Evolutionary conservation across 1,140 invertebrate species (phyloP).

Genomic region (Zaprionus lachaisei): DNA sequence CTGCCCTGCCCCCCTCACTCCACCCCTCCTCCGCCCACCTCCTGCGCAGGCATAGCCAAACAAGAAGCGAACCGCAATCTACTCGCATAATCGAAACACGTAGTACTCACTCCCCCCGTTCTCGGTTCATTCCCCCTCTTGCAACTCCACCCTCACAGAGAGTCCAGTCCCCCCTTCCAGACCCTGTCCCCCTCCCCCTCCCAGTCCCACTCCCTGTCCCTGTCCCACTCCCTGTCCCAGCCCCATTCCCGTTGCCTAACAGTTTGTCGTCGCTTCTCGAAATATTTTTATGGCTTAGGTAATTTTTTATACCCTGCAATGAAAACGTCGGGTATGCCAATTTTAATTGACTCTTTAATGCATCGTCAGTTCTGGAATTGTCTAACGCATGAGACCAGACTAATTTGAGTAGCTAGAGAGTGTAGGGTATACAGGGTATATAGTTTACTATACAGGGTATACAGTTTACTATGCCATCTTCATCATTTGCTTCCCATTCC

Average conservation of each 20-base stretch:
- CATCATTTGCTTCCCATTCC: too few species aligned
- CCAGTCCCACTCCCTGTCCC: neutral
- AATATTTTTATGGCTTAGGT: constrained; percentile 21
- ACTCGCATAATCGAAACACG: constrained; percentile 69
- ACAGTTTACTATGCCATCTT: too few species aligned
- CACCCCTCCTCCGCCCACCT: neutral
- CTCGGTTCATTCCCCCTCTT: neutral
- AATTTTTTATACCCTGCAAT: constrained; percentile 15
- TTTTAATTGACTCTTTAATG: neutral
- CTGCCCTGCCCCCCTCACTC: neutral
- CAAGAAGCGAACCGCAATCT: constrained; percentile 33
- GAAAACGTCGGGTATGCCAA: neutral
- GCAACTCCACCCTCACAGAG: neutral
- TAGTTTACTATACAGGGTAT: neutral
- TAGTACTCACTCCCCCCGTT: constrained; percentile 28
- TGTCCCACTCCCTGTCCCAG: neutral
- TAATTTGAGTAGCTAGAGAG: neutral
- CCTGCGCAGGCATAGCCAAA: constrained; percentile 3
- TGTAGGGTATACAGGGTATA: neutral
- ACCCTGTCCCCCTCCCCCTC: neutral
- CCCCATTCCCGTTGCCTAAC: constrained; percentile 18
- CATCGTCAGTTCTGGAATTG: neutral
- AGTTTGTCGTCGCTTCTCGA: constrained; percentile 20
- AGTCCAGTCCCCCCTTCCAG: neutral
- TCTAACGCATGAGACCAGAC: neutral